These are phyloP conservation scores for Martes martes DNA, from an alignment of 2,113 vertebrate genomes.

Conservation along the genomic window DNA sequence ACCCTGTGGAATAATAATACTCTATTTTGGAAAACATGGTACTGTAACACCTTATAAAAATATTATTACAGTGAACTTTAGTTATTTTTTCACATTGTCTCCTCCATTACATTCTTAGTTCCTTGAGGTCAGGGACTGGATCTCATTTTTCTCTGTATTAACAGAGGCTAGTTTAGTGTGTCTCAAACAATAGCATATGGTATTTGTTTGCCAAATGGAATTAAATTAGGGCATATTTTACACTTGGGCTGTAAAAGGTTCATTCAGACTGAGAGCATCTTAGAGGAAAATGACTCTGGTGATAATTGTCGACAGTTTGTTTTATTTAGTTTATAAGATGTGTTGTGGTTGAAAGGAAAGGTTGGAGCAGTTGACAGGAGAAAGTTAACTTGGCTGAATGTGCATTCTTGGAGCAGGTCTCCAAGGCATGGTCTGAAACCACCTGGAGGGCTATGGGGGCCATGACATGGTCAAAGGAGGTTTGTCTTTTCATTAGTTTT, in stretches of 20 bases:
- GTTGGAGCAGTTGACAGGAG: neutral
- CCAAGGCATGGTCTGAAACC: neutral
- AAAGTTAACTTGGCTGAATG: neutral
- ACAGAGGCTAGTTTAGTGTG: neutral
- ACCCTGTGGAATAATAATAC: neutral
- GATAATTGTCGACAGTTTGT: neutral
- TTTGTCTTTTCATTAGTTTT: neutral
- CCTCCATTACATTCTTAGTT: neutral
- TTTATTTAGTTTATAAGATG: constrained; percentile 4
- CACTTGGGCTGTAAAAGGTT: neutral
- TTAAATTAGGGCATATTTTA: constrained; percentile 23
- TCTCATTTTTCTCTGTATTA: neutral
- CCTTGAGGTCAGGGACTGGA: neutral
- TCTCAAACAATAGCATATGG: neutral
- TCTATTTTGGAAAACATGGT: constrained; percentile 4
- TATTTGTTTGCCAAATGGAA: constrained; percentile 5
- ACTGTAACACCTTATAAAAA: neutral
- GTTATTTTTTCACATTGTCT: neutral
- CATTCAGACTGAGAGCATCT: neutral
- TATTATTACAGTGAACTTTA: constrained; percentile 25
- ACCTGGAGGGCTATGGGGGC: neutral
- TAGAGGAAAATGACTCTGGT: constrained; percentile 23
- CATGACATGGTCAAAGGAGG: neutral
- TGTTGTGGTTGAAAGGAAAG: neutral
- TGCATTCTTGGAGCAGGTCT: neutral